phyloP scores from a whole-genome alignment of 2,113 vertebrate species.

The Heterotis niloticus region DNA sequence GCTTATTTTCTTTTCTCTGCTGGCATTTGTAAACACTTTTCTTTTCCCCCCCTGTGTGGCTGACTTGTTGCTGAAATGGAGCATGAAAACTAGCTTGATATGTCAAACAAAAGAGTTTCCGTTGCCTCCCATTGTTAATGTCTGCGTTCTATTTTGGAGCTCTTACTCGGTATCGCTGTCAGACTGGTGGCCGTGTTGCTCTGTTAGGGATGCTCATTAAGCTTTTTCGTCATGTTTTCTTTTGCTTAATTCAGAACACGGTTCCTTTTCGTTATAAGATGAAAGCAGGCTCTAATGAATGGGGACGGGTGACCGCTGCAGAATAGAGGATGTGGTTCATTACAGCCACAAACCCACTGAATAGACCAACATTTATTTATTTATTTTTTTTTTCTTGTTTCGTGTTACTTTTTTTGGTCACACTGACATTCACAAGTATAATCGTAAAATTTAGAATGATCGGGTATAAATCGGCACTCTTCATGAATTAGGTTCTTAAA shows the following conservation, averaged over 20 bases:
- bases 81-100: conserved; percentile 50
- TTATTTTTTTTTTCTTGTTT: background rate
- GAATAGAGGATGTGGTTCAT: conserved; percentile 69
- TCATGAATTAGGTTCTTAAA: conserved; percentile 20
- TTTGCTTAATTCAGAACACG: conserved; percentile 52
- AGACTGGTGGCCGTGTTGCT: conserved; percentile 44
- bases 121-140: conserved; percentile 3
- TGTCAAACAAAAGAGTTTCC: background rate
- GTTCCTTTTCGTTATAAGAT: conserved; percentile 54
- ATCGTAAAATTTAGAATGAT: conserved; percentile 46
- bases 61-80: conserved; percentile 45
- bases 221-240: conserved; percentile 48
- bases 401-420: conserved; percentile 40
- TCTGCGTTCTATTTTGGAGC: conserved; percentile 13
- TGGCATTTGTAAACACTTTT: conserved; percentile 20
- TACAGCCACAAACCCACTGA: conserved; percentile 66
- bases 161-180: conserved; percentile 14
- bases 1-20: conserved; percentile 20
- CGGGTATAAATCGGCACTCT: conserved; percentile 24
- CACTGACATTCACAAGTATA: conserved; percentile 40
- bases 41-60: conserved; percentile 20
- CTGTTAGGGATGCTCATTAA: conserved; percentile 52
- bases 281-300: conserved; percentile 67
- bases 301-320: conserved; percentile 48
- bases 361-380: conserved; percentile 44